phyloP scores from a whole-genome alignment of 2,113 vertebrate genomes.

The Phaethon lepturus region DNA sequence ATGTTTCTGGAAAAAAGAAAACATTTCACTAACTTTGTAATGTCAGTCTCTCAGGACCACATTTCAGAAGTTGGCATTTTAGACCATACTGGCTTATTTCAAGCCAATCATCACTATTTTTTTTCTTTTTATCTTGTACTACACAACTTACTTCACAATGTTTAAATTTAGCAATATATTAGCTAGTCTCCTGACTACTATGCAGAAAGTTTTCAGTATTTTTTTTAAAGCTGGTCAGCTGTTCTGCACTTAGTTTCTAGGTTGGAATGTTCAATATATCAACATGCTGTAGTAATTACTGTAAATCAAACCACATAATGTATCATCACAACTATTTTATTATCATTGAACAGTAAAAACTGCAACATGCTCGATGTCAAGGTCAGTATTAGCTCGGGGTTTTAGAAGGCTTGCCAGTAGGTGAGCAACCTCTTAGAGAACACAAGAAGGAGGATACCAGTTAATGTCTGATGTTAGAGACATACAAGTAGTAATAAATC shows the following conservation, averaged over 20 bases:
- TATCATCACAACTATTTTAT: neutral
- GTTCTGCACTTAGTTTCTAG: neutral
- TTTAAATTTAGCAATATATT: neutral
- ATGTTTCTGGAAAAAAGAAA: slow-evolving; percentile 87
- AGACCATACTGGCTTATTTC: neutral
- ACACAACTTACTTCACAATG: neutral
- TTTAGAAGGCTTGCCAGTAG: neutral
- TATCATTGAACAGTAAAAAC: neutral
- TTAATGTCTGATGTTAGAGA: neutral
- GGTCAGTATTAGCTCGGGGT: neutral
- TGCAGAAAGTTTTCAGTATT: neutral
- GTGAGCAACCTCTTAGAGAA: neutral
- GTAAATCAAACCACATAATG: neutral
- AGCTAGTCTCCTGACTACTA: neutral
- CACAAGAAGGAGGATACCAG: neutral
- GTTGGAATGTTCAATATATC: neutral
- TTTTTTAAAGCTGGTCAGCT: neutral
- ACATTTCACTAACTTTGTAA: neutral
- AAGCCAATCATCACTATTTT: neutral
- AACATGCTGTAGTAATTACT: neutral
- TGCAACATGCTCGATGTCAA: neutral
- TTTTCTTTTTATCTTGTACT: neutral
- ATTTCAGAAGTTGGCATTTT: neutral
- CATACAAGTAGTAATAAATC: neutral
- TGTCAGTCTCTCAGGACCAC: neutral